Conservation (phyloP, 2,113 vertebrate species). For the Cariama cristata region DNA sequence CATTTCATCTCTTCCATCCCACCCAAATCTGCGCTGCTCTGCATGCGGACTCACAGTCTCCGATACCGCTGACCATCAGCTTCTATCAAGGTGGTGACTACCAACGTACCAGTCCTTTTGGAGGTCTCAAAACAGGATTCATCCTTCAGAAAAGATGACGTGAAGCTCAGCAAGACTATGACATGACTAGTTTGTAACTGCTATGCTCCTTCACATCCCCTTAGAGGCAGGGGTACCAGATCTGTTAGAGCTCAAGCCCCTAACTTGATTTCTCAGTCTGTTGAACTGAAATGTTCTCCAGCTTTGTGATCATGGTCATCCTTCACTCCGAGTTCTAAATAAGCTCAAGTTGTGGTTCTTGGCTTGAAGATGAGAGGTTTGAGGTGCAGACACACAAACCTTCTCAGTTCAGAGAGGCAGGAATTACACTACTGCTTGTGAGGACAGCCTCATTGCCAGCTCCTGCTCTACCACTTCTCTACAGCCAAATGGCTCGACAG, state of each 20-base stretch:
- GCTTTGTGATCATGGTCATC: fast-evolving
- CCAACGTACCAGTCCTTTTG: fast-evolving
- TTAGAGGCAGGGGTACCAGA: background rate
- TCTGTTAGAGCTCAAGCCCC: too few relatives aligned
- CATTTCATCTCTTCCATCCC: background rate
- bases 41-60: fast-evolving
- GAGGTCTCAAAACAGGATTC: background rate
- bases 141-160: background rate
- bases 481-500: background rate
- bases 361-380: background rate
- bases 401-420: background rate
- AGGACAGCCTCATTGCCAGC: background rate
- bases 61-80: background rate
- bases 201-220: fast-evolving
- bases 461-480: background rate
- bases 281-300: background rate
- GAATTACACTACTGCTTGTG: background rate
- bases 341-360: background rate
- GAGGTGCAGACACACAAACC: background rate
- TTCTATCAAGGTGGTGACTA: fast-evolving
- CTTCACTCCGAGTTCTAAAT: fast-evolving
- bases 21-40: fast-evolving
- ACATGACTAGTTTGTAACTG: fast-evolving
- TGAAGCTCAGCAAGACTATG: background rate
- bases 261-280: background rate